These are phyloP conservation scores for Danio kyathit DNA, from an alignment of 2,797 vertebrate species.

Conservation along the genomic window DNA sequence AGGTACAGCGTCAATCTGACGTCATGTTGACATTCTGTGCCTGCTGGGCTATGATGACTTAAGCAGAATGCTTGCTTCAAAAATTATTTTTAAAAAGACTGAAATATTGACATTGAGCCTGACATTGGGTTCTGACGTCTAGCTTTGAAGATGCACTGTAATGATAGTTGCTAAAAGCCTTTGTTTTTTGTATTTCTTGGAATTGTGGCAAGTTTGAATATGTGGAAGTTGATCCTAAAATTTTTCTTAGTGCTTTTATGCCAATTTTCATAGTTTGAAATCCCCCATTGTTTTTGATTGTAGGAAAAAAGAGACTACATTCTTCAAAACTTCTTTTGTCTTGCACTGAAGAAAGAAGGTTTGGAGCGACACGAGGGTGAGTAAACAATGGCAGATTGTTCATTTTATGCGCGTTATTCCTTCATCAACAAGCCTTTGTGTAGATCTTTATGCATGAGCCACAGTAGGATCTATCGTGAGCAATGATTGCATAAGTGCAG, in stretches of 20 bases:
- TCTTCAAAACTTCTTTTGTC: background rate
- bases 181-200: background rate
- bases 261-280: background rate
- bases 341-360: background rate
- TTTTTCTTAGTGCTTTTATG: background rate
- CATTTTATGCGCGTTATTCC: conserved; percentile 6
- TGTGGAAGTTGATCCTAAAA: background rate
- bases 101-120: too few relatives aligned
- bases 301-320: background rate
- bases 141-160: background rate
- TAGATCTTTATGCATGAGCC: conserved; percentile 14
- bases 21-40: too few relatives aligned
- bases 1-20: too few relatives aligned
- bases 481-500: conserved; percentile 40
- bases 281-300: background rate
- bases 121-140: too few relatives aligned
- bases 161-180: background rate
- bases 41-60: too few relatives aligned
- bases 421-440: conserved; percentile 22
- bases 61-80: too few relatives aligned
- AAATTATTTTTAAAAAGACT: too few relatives aligned
- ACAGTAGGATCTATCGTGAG: conserved; percentile 11
- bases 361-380: background rate
- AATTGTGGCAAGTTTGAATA: background rate
- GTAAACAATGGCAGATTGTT: background rate